These are phyloP conservation scores for Silurus glanis DNA, from an alignment of 2,113 vertebrate species.

Conservation along the genomic window DNA sequence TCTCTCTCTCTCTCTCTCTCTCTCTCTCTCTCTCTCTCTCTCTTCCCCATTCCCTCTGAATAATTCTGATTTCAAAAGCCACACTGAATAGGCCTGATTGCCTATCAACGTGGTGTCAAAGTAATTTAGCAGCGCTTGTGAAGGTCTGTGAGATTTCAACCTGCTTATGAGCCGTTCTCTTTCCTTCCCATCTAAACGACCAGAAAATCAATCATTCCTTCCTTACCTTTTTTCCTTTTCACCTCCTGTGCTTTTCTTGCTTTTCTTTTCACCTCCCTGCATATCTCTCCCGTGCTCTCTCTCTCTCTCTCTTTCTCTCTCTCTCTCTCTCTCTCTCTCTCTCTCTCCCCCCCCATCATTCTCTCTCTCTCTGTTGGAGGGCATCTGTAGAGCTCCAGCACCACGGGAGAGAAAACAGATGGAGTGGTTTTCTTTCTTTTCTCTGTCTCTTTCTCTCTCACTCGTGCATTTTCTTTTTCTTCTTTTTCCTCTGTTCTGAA, in stretches of 20 bases:
- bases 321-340: constrained; percentile 9
- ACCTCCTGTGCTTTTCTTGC: constrained; percentile 37
- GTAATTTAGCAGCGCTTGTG: constrained; percentile 62
- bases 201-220: constrained; percentile 58
- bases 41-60: constrained; percentile 41
- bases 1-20: constrained; percentile 36
- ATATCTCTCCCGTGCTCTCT: constrained; percentile 39
- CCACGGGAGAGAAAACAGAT: constrained; percentile 60
- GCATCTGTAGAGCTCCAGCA: constrained; percentile 52
- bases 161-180: constrained; percentile 12
- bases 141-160: constrained; percentile 43
- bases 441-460: constrained; percentile 37
- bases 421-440: constrained; percentile 55
- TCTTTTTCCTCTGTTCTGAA: constrained; percentile 33
- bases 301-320: not conserved
- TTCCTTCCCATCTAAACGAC: constrained; percentile 16
- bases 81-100: constrained; percentile 66
- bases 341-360: constrained; percentile 5
- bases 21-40: not conserved
- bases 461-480: constrained; percentile 33
- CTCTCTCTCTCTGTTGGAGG: constrained; percentile 48
- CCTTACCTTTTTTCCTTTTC: constrained; percentile 43
- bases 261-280: constrained; percentile 40
- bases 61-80: constrained; percentile 61
- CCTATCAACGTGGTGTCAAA: constrained; percentile 64